These are phyloP conservation scores for Rotaria magnacalcarata DNA, from an alignment of 2,888 invertebrate genomes.

Conservation along the genomic window DNA sequence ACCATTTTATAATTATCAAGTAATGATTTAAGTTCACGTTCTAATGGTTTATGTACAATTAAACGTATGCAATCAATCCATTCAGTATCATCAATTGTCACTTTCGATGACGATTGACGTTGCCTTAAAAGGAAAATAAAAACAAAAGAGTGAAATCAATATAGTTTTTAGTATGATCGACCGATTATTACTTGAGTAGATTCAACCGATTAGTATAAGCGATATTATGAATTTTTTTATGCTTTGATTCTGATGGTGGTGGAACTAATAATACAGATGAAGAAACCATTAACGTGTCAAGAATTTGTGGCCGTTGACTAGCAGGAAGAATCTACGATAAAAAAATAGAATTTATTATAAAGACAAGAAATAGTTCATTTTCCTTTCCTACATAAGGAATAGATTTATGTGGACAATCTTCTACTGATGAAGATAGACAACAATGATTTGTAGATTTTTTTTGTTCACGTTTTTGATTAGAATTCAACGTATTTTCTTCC, in stretches of 20 bases:
- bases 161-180: not conserved
- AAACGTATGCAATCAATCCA: constrained; percentile 15
- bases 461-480: not conserved
- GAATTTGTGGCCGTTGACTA: not conserved
- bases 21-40: not conserved
- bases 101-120: not conserved
- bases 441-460: not conserved
- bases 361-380: not conserved
- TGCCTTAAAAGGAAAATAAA: not conserved
- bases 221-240: not conserved
- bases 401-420: not conserved
- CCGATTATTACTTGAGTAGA: not conserved
- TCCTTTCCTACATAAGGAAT: not conserved
- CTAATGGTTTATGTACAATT: not conserved
- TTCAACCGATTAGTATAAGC: not conserved
- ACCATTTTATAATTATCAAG: constrained; percentile 28
- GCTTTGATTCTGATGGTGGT: not conserved
- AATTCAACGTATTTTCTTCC: not conserved
- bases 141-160: not conserved
- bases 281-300: not conserved
- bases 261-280: not conserved
- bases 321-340: not conserved
- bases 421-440: not conserved
- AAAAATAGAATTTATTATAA: not conserved
- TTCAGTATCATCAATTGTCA: not conserved